These are phyloP conservation scores for Marmota monax DNA, from an alignment of 2,113 vertebrate species.

Conservation along the genomic window DNA sequence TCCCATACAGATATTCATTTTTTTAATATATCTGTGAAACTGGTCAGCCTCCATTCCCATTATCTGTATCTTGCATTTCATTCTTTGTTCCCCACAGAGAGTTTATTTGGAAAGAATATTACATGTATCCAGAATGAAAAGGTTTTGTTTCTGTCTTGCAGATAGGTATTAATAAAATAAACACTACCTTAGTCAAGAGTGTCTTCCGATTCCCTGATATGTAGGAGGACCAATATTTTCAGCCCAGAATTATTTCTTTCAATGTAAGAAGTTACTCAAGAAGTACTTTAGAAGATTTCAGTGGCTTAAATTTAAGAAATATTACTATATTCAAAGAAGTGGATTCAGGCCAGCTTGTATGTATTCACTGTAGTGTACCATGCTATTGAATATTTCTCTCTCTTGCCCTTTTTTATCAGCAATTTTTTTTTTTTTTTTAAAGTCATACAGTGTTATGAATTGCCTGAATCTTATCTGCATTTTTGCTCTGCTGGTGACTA, in stretches of 20 bases:
- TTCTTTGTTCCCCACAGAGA: not conserved
- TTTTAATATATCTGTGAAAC: not conserved
- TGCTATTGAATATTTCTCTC: constrained; percentile 23
- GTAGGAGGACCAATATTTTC: not conserved
- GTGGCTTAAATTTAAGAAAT: not conserved
- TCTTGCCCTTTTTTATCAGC: not conserved
- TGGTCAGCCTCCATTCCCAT: not conserved
- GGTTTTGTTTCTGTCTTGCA: not conserved
- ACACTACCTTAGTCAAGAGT: not conserved
- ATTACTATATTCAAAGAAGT: not conserved
- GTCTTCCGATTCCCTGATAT: not conserved
- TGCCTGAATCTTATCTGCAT: not conserved
- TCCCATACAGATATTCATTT: not conserved
- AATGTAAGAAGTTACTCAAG: not conserved
- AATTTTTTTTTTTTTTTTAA: too few species aligned
- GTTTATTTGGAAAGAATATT: not conserved
- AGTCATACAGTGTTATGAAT: not conserved
- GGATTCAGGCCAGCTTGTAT: not conserved
- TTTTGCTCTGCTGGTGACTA: not conserved
- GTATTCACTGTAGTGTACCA: not conserved
- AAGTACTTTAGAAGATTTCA: not conserved
- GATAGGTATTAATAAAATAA: not conserved
- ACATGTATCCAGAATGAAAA: not conserved
- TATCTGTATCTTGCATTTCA: not conserved
- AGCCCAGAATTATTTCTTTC: not conserved